phyloP scores from a whole-genome alignment of 2,113 vertebrate species.

The Lanius collurio region DNA sequence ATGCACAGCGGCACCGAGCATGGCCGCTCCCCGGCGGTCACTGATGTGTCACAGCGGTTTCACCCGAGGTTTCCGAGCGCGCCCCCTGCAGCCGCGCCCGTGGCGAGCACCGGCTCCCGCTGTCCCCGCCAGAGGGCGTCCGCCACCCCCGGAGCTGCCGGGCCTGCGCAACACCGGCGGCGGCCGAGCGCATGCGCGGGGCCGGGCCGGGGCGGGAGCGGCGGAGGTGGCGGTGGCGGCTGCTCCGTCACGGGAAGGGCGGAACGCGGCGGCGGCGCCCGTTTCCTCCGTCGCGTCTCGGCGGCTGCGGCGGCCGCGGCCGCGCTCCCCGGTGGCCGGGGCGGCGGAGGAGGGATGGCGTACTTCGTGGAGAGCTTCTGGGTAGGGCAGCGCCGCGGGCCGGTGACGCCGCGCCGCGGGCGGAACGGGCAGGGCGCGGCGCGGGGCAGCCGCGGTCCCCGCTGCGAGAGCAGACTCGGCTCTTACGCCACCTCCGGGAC shows the following conservation, averaged over 20 bases:
- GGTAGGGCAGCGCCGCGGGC: conserved; percentile 67
- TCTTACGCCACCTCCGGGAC: background rate
- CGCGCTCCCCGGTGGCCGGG: background rate
- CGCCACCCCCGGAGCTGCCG: no score
- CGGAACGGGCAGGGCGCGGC: background rate
- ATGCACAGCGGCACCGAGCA: accelerated
- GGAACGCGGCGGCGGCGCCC: background rate
- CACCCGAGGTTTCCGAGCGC: accelerated
- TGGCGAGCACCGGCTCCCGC: accelerated
- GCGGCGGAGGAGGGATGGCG: conserved; percentile 82
- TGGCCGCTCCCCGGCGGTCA: accelerated
- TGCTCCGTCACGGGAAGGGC: conserved; percentile 33
- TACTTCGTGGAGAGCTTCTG: conserved; percentile 93
- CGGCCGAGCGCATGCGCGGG: no score
- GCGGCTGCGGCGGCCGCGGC: background rate
- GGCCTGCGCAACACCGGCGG: no score
- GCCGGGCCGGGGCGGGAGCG: background rate
- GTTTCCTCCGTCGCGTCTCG: background rate
- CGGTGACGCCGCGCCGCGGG: background rate
- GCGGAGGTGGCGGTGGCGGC: no score
- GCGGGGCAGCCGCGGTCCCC: background rate
- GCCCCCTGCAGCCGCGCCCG: background rate
- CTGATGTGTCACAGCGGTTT: accelerated
- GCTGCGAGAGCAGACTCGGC: background rate
- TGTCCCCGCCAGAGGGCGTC: no score